A percentile compares a stretch with the other conserved stretches of the same genome.
phyloP scores from a whole-genome alignment of 2,113 vertebrate species.

The Eulemur rufifrons region DNA sequence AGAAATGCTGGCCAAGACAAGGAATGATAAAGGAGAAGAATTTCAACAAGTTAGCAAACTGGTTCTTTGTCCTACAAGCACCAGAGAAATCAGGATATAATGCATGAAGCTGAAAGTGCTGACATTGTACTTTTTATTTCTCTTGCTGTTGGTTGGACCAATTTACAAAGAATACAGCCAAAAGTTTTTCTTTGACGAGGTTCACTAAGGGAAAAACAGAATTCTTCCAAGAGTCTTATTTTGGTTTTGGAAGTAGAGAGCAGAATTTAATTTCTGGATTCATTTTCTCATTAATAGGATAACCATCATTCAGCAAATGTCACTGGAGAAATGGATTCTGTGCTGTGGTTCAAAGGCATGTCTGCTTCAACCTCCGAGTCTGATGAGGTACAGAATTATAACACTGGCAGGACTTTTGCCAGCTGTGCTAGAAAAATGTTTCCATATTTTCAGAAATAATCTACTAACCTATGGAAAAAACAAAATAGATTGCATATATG shows the following conservation, averaged over 20 bases:
- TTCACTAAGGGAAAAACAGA: not conserved
- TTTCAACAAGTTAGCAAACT: not conserved
- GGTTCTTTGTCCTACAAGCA: not conserved
- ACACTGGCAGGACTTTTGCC: not conserved
- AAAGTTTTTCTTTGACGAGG: not conserved
- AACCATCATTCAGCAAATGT: not conserved
- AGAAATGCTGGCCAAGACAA: not conserved
- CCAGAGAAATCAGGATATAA: not conserved
- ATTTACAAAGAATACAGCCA: not conserved
- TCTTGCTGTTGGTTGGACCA: not conserved
- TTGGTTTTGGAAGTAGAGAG: not conserved
- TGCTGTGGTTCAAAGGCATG: not conserved
- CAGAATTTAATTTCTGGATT: not conserved
- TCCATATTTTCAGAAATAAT: not conserved
- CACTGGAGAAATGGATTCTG: not conserved
- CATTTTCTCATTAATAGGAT: not conserved
- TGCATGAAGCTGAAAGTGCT: not conserved
- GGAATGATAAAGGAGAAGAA: not conserved
- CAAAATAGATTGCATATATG: not conserved
- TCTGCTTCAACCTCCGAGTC: not conserved
- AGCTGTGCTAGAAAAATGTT: not conserved
- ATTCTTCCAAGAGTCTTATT: not conserved
- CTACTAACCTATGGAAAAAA: not conserved
- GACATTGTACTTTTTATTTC: not conserved
- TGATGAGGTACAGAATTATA: not conserved